A percentile compares a stretch with the other conserved stretches of the same genome.
phyloP scores from a whole-genome alignment of 2,113 vertebrate genomes.

The Osmerus mordax region DNA sequence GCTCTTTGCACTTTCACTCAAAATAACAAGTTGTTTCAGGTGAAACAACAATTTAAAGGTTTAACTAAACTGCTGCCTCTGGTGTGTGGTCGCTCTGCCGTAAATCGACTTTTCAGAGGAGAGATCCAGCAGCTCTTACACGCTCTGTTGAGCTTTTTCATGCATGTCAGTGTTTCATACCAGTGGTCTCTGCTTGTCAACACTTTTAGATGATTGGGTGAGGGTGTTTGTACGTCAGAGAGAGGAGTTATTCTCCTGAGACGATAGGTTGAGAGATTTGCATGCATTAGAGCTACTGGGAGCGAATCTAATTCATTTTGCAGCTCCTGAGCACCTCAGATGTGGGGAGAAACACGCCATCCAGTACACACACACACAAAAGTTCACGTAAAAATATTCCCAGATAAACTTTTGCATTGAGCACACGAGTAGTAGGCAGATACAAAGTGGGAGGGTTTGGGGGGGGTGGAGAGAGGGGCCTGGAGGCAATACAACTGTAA shows the following conservation, averaged over 20 bases:
- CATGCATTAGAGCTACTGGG: constrained; percentile 62
- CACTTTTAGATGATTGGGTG: constrained; percentile 44
- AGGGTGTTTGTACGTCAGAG: constrained; percentile 47
- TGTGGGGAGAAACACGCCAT: background rate
- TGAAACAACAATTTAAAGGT: constrained; percentile 4
- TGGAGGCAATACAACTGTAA: too few relatives aligned
- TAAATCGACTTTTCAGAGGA: constrained; percentile 32
- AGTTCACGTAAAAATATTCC: background rate
- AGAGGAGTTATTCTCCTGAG: constrained; percentile 58
- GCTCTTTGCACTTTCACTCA: too few relatives aligned
- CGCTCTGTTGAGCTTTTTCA: constrained; percentile 39
- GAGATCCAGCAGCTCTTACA: constrained; percentile 34
- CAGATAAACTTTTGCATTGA: background rate
- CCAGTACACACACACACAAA: background rate
- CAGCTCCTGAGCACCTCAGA: constrained; percentile 35
- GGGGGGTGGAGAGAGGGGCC: too few relatives aligned
- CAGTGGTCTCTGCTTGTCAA: constrained; percentile 53
- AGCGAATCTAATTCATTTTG: constrained; percentile 63
- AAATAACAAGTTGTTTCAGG: background rate
- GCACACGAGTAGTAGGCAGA: background rate
- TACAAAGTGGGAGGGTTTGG: background rate
- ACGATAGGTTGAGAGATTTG: constrained; percentile 64
- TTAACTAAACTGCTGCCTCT: constrained; percentile 19
- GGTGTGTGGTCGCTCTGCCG: constrained; percentile 28
- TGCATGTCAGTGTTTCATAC: constrained; percentile 41